Conservation (phyloP, 2,113 vertebrate genomes). For the Cavia porcellus region DNA sequence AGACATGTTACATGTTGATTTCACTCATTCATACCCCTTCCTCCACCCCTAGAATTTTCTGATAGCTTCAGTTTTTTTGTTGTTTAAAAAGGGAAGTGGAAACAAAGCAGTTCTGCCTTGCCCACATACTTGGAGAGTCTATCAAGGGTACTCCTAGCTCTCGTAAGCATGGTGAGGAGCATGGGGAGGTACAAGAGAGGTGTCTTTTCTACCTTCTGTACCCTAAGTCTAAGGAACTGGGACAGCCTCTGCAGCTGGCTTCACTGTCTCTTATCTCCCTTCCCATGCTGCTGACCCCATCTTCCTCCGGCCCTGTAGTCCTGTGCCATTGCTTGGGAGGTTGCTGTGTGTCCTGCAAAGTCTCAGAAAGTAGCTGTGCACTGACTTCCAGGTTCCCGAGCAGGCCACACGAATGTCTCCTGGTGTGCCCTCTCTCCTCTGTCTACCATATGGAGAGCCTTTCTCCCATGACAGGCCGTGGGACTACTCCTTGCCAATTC, state of each 20-base stretch:
- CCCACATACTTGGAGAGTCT: neutral
- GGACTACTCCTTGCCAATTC: neutral
- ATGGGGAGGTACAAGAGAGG: neutral
- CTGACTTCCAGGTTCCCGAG: neutral
- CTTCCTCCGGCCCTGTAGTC: neutral
- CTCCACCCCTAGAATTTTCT: neutral
- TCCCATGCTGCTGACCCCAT: neutral
- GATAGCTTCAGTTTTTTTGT: conserved; percentile 30
- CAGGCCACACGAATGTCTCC: neutral
- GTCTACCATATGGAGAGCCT: neutral
- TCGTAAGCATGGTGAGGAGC: neutral
- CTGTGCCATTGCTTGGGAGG: neutral
- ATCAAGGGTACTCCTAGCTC: neutral
- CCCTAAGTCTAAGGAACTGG: neutral
- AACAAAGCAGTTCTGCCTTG: conserved; percentile 9
- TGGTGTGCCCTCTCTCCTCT: neutral
- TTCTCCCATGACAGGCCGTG: neutral
- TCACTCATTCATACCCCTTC: neutral
- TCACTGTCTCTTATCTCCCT: neutral
- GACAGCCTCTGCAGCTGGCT: neutral
- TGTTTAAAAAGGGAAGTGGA: neutral
- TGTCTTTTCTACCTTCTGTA: neutral
- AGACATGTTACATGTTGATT: conserved; percentile 44
- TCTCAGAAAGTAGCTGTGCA: neutral
- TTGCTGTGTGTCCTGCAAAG: neutral